A percentile compares a stretch with the other conserved stretches of the same genome.
phyloP scores from a whole-genome alignment of 2,113 vertebrate genomes.

The Phalacrocorax brasilianus region DNA sequence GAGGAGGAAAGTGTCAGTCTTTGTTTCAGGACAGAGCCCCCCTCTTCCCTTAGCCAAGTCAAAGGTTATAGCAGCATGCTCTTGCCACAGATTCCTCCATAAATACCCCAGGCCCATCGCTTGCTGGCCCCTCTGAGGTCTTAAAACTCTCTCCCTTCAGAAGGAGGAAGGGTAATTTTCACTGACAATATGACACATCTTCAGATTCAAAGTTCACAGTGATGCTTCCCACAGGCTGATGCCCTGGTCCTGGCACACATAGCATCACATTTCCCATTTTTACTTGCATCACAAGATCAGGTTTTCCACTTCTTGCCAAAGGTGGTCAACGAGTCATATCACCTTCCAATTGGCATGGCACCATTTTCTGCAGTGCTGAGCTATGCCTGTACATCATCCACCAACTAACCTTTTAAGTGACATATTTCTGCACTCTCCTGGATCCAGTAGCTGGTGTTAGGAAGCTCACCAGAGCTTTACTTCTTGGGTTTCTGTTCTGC shows the following conservation, averaged over 20 bases:
- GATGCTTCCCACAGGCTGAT: not conserved
- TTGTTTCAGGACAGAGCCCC: not conserved
- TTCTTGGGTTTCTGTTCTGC: not conserved
- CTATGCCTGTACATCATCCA: not conserved
- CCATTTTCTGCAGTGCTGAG: not conserved
- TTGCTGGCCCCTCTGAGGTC: not conserved
- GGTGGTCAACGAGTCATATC: not conserved
- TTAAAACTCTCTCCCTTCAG: not conserved
- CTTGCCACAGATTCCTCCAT: not conserved
- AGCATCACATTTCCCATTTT: not conserved
- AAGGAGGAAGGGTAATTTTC: not conserved
- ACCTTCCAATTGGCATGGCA: fast-evolving
- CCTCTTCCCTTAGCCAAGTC: not conserved
- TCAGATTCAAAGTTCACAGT: not conserved
- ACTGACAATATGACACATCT: fast-evolving
- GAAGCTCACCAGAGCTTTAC: not conserved
- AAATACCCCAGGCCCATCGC: not conserved
- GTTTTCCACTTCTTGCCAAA: not conserved
- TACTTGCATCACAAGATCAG: not conserved
- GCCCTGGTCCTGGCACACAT: not conserved
- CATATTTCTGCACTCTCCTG: not conserved
- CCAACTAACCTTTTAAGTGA: not conserved
- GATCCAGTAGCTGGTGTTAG: not conserved
- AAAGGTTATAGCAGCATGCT: not conserved
- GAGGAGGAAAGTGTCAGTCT: not conserved